Conservation (phyloP, 2,888 invertebrate species). For the Brenthis hecate region DNA sequence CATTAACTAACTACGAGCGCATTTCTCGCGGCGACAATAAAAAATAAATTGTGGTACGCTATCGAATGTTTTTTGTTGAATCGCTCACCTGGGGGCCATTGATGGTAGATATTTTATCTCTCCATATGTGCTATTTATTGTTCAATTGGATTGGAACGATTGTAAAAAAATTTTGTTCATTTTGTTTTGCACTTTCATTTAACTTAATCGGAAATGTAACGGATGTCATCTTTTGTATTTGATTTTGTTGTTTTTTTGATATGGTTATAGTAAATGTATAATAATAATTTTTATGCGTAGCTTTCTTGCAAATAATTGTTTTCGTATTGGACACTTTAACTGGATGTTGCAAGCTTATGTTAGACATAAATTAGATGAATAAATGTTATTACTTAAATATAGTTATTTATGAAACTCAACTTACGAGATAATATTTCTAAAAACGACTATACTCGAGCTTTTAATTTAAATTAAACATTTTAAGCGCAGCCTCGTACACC, state of each 20-base stretch:
- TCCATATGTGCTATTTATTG: slow-evolving; percentile 27
- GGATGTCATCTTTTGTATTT: slow-evolving; percentile 9
- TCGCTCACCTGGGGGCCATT: slow-evolving; percentile 32
- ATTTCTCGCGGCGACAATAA: slow-evolving; percentile 48
- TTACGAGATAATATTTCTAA: too few relatives aligned
- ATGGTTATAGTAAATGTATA: too few relatives aligned
- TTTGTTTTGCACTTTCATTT: slow-evolving; percentile 2
- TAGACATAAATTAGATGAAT: too few relatives aligned
- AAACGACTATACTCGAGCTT: too few relatives aligned
- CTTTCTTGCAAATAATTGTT: too few relatives aligned
- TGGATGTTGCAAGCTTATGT: too few relatives aligned
- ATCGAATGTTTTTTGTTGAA: slow-evolving; percentile 34
- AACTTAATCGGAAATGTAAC: not conserved
- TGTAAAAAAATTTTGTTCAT: slow-evolving; percentile 3
- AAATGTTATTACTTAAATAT: too few relatives aligned
- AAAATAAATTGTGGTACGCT: slow-evolving; percentile 41
- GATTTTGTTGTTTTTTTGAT: not conserved
- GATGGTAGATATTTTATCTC: slow-evolving; percentile 26
- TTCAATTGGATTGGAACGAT: slow-evolving; percentile 21
- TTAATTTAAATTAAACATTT: not conserved
- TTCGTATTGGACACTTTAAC: too few relatives aligned
- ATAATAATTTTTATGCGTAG: too few relatives aligned
- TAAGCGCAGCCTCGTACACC: not conserved
- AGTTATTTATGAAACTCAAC: not conserved
- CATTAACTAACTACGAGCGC: slow-evolving; percentile 52